phyloP scores from a whole-genome alignment of 2,113 vertebrate genomes.

The Grammatotria lemairii region DNA sequence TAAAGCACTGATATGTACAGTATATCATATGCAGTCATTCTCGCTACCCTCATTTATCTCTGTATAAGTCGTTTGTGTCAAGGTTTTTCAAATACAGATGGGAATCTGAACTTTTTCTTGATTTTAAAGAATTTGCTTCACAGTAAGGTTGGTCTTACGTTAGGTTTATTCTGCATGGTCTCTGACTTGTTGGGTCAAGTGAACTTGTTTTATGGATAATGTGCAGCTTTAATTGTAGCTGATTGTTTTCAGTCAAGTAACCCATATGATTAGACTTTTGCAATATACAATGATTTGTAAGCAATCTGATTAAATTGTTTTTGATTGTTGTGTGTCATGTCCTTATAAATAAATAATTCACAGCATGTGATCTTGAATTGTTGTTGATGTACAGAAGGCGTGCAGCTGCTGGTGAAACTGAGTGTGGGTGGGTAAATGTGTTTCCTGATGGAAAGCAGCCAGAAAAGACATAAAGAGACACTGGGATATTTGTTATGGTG shows the following conservation, averaged over 20 bases:
- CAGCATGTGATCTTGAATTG: slow-evolving; percentile 12
- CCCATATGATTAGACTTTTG: slow-evolving; percentile 72
- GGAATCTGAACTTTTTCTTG: slow-evolving; percentile 7
- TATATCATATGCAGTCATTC: slow-evolving; percentile 54
- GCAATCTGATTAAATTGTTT: slow-evolving; percentile 75
- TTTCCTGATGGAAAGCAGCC: neutral
- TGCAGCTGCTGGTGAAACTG: neutral
- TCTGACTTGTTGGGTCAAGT: slow-evolving; percentile 53
- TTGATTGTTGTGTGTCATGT: slow-evolving; percentile 69
- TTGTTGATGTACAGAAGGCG: neutral
- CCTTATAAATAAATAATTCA: slow-evolving; percentile 66
- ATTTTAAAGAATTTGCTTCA: slow-evolving; percentile 3
- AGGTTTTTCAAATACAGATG: slow-evolving; percentile 19
- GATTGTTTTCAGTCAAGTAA: slow-evolving; percentile 83
- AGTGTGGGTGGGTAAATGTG: neutral
- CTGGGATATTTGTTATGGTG: neutral
- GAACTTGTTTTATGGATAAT: slow-evolving; percentile 85
- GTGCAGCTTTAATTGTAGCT: slow-evolving; percentile 93
- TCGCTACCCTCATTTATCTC: slow-evolving; percentile 48
- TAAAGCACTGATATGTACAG: slow-evolving; percentile 61
- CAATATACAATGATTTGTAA: slow-evolving; percentile 86
- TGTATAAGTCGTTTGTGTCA: slow-evolving; percentile 50
- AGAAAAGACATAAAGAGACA: neutral
- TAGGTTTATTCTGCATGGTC: slow-evolving; percentile 61
- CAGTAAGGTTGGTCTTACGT: neutral